phyloP scores from a whole-genome alignment of 2,113 vertebrate genomes.

The Antigone vipio region DNA sequence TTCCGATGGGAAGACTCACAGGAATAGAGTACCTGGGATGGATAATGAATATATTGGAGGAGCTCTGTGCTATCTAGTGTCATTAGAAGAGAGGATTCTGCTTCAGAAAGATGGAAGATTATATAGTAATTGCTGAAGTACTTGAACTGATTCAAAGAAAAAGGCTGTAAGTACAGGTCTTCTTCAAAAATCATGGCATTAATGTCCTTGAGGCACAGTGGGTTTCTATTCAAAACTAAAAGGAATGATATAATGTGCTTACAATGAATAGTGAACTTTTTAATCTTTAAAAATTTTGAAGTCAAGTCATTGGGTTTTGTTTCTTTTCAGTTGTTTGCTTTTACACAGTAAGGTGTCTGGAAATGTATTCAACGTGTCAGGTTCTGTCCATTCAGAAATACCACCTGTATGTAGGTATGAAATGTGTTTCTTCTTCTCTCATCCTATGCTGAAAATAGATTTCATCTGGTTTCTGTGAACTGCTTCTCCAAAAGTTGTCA shows the following conservation, averaged over 20 bases:
- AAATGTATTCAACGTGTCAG: neutral
- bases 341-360: neutral
- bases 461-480: neutral
- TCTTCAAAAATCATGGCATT: neutral
- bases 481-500: neutral
- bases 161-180: neutral
- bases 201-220: neutral
- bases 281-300: neutral
- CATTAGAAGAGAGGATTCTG: neutral
- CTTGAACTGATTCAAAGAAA: neutral
- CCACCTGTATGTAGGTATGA: neutral
- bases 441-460: neutral
- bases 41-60: neutral
- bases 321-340: neutral
- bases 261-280: neutral
- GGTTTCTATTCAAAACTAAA: neutral
- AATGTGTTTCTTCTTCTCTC: neutral
- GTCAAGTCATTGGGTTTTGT: neutral
- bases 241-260: neutral
- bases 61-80: neutral
- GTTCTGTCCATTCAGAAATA: neutral
- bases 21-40: neutral
- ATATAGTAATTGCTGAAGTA: neutral
- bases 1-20: neutral
- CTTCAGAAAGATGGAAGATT: neutral